These are phyloP conservation scores for Alligator mississippiensis DNA, from an alignment of 2,113 vertebrate species.

Conservation along the genomic window DNA sequence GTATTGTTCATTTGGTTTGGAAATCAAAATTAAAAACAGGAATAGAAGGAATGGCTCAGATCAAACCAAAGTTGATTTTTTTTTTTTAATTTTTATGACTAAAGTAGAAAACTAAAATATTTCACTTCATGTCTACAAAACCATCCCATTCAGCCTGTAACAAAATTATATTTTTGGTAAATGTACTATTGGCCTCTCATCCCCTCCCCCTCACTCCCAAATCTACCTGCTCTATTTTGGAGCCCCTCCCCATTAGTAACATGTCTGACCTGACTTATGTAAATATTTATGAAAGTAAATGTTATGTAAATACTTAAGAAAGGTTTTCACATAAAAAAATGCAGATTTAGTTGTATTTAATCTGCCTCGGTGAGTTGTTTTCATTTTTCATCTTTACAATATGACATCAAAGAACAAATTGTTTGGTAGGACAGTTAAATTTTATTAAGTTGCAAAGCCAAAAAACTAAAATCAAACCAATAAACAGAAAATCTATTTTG, in stretches of 20 bases:
- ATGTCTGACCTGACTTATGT: not conserved
- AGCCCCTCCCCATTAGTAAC: not conserved
- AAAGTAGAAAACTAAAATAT: not conserved
- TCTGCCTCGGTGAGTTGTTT: not conserved
- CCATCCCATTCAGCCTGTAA: slow-evolving; percentile 38
- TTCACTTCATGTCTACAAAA: slow-evolving; percentile 26
- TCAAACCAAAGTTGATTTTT: slow-evolving; percentile 38
- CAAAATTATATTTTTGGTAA: not conserved
- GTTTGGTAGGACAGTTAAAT: not conserved
- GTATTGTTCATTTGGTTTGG: slow-evolving; percentile 55
- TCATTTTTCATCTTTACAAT: not conserved
- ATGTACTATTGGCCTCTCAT: not conserved
- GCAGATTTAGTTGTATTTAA: not conserved
- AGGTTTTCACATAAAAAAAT: not conserved
- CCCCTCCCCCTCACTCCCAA: not conserved
- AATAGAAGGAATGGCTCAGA: slow-evolving; percentile 52
- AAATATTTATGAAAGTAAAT: too few relatives aligned
- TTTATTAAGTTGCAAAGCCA: not conserved
- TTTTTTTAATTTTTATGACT: not conserved
- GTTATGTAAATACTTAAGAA: not conserved
- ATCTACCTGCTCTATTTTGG: not conserved
- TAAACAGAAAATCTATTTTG: not conserved
- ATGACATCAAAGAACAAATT: not conserved
- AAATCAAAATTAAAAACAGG: slow-evolving; percentile 49
- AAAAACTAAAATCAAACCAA: not conserved